Base-by-base conservation (phyloP, 2,888 invertebrate species). In the Fragum sueziense region DNA sequence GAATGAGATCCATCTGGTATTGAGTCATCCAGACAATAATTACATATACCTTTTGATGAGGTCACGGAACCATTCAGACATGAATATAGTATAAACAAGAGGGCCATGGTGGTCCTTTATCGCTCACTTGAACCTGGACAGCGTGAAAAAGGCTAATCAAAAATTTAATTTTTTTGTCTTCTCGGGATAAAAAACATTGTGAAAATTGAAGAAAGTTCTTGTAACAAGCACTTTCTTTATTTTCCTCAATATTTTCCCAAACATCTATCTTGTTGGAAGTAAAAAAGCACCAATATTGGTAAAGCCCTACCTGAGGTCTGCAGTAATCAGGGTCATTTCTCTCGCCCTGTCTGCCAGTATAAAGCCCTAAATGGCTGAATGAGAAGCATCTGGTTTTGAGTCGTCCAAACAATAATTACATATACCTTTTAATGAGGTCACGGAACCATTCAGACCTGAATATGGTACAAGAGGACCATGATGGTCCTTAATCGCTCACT, bases 281-380 rank as follows among this genome's bases (percentile, higher is more conserved):
- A 41, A 17, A 9, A 41, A 9, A 41, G 9, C 11, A 17, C 11
- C 41, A 9, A 11, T 9, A 11, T 9, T 11, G 9, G 11, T 41
- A 17, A 41, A 9, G 11, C 17, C 9, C 41, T 71, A 88, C 86
- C 92, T 86, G 68, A 89, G 88, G 59, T 87, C 88, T 25, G 79
- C 68, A 59, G 86, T 84, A 34, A 86, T 51, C 4, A 65, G 27
- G 2, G 81, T 70, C 29, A 91, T 29, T 33, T 87, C 74, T 33
- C 91, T 70, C 3, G 88, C 88, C 52, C 86, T 85, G 76, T 91
- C 90, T 11, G 90, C 91, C 33, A 89, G 67, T n/a, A 92, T 86
- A 79, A 92, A 92, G 20, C 93, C 93, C 83, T 93, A 91, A 14
- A 93, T 86, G 11, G 91, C 91, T 6, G 93, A 92, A 51, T 88